phyloP scores from a whole-genome alignment of 2,797 vertebrate genomes.

The Ceryle rudis region DNA sequence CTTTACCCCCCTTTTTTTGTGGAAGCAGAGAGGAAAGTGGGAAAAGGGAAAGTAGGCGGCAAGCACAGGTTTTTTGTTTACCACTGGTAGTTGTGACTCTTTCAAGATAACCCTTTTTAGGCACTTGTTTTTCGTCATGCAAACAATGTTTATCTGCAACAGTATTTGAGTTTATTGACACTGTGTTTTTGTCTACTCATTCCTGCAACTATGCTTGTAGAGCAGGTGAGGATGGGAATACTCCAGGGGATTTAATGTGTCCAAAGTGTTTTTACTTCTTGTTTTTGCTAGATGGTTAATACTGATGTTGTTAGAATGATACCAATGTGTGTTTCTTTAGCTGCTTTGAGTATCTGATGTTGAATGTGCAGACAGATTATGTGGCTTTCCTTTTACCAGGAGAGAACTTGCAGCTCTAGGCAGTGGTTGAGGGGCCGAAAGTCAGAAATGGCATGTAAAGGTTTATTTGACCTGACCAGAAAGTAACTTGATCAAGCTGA shows the following conservation, averaged over 20 bases:
- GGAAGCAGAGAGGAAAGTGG: neutral
- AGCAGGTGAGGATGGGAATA: neutral
- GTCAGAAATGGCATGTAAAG: neutral
- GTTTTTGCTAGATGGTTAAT: neutral
- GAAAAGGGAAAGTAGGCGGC: neutral
- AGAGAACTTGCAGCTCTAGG: neutral
- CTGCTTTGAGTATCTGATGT: neutral
- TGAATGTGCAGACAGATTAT: neutral
- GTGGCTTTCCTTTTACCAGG: neutral
- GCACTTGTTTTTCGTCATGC: neutral
- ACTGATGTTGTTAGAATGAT: neutral
- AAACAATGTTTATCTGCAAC: neutral
- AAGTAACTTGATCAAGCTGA: neutral
- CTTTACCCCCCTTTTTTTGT: neutral
- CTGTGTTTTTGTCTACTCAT: neutral
- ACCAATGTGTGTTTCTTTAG: neutral
- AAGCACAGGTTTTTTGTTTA: neutral
- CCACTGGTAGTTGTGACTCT: rapidly evolving
- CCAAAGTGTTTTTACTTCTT: neutral
- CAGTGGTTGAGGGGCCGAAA: neutral
- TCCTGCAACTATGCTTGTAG: neutral
- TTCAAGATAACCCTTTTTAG: neutral
- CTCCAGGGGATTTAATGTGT: neutral
- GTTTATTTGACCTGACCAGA: neutral
- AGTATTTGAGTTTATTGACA: neutral